Evolutionary conservation across 1,140 invertebrate genomes (phyloP), one percentile per base, ranked within the genome.

Genomic region (Wiebesia pumilae): DNA sequence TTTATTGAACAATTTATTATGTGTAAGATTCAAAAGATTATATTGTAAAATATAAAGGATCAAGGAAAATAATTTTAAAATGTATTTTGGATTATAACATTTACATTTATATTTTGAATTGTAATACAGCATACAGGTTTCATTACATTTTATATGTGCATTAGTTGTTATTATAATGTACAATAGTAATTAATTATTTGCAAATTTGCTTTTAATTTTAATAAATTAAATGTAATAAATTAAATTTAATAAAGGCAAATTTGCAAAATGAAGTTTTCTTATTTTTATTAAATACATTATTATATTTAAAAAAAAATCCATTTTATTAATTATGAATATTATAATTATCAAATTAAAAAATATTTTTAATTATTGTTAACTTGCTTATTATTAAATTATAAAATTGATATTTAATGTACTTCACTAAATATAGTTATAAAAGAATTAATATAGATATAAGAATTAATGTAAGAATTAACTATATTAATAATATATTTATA

Each of bases 151-250:
- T 77, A 30, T 73, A 78, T 62, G 30, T 82, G 47, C 27, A 82
- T 82, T 65, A 0, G 33, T 12, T 35, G 58, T 77, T 38, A 62
- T 69, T 81, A 35, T n/a, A 47, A 65, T 9, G 6, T 58, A 16
- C 47, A 73, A 54, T 54, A 54, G 51, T 58, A 24, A 27, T 33
- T 54, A 33, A 65, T 33, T 51, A 65, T 27, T 62, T 16, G 24
- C 38, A 62, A 62, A 77, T 83, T 86, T 88, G 51, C 51, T 89
- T 89, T 90, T 73, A 51, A 89, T 87, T 89, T 88, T 33, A 87
- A n/a, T n/a, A 89, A 89, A 88, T 90, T 90, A 87, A 90, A 87
- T 89, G 87, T 90, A 90, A 90, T 88, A 87, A 89, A 89, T 71
- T n/a, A n/a, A n/a, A 80, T 89, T 90, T 88, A 89, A 90, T 89